A percentile compares a stretch with the other conserved stretches of the same genome.
Evolutionary conservation across 1,140 invertebrate species (phyloP).

Genomic region (Hestina assimilis): DNA sequence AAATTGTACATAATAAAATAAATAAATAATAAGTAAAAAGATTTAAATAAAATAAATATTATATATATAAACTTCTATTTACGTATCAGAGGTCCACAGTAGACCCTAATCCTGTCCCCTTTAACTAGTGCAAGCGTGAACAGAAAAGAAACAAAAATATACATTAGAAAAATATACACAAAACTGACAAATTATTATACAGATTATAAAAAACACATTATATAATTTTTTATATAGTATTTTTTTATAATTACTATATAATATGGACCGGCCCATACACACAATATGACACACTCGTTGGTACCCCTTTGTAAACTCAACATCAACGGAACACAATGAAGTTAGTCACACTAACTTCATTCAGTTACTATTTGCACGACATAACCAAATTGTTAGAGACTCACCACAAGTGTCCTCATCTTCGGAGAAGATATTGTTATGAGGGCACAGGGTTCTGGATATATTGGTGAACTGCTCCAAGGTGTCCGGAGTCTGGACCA

Average conservation of each 20-base stretch:
- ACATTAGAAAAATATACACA: slow-evolving; percentile 12
- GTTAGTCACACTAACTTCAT: no score
- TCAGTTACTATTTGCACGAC: no score
- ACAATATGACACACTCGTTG: no score
- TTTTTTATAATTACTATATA: no score
- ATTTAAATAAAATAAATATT: slow-evolving; percentile 3
- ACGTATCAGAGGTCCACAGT: slow-evolving; percentile 61
- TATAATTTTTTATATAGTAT: neutral
- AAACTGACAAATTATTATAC: neutral
- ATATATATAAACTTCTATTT: slow-evolving; percentile 6
- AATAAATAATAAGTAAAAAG: neutral
- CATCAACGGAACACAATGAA: no score
- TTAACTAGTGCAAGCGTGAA: slow-evolving; percentile 57
- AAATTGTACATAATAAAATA: no score
- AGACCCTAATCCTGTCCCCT: slow-evolving; percentile 54
- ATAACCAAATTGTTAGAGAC: neutral
- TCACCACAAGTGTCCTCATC: slow-evolving; percentile 59
- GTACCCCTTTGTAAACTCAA: no score
- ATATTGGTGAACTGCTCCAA: slow-evolving; percentile 79
- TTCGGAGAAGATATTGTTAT: slow-evolving; percentile 73
- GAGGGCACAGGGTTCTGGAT: slow-evolving; percentile 83
- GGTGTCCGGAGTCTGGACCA: slow-evolving; percentile 74
- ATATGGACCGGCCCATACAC: no score
- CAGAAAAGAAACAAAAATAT: slow-evolving; percentile 41
- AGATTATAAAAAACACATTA: neutral